Evolutionary conservation across 2,888 invertebrate genomes (phyloP).

Genomic region (Pandemis corylana): DNA sequence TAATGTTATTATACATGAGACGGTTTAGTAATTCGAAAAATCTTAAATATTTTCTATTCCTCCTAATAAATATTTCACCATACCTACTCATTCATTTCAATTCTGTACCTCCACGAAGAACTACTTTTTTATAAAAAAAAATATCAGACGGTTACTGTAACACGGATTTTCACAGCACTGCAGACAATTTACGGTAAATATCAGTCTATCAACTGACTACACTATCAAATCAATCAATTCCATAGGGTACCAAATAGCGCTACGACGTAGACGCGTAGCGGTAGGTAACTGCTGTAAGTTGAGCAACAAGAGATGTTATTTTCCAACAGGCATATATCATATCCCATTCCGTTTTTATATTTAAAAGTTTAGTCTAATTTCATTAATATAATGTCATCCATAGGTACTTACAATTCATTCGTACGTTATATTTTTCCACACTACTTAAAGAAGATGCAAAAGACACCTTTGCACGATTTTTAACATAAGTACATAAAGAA

Average conservation of each 20-base stretch:
- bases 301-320: background rate
- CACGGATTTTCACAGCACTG: background rate
- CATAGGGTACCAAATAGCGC: background rate
- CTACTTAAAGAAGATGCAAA: conserved; percentile 10
- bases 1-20: conserved; percentile 14
- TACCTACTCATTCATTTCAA: background rate
- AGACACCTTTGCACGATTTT: conserved; percentile 8
- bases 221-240: background rate
- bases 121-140: background rate
- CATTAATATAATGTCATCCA: background rate
- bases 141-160: background rate
- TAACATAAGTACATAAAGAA: conserved; percentile 16
- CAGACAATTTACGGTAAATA: background rate
- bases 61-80: background rate
- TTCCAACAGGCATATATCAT: background rate
- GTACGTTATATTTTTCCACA: background rate
- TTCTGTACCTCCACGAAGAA: background rate
- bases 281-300: background rate
- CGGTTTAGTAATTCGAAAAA: conserved; percentile 25
- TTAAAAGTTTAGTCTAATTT: background rate
- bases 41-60: background rate
- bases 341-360: background rate
- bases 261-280: conserved; percentile 16
- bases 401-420: background rate
- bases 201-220: background rate